A percentile compares a stretch with the other conserved stretches of the same genome.
These are phyloP conservation scores for Pyrocephalus nanus DNA, from an alignment of 2,797 vertebrate species.

Conservation along the genomic window DNA sequence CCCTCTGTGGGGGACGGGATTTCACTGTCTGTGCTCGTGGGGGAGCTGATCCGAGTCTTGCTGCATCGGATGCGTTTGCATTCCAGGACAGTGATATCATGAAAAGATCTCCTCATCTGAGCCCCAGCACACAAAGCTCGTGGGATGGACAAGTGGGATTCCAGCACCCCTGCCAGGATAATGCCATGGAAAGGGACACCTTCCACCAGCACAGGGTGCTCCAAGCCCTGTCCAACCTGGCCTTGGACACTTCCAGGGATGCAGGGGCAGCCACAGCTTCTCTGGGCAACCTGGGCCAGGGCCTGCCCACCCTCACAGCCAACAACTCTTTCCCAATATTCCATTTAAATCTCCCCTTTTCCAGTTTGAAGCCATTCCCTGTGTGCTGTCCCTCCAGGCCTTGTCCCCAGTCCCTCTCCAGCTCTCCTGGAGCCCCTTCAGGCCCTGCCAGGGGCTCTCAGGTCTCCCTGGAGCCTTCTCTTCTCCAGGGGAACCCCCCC, in stretches of 20 bases:
- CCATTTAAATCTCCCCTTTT: neutral
- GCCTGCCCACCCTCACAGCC: neutral
- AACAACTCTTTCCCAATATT: neutral
- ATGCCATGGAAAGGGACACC: neutral
- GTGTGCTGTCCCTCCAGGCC: neutral
- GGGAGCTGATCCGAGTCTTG: neutral
- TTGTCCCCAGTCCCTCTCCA: neutral
- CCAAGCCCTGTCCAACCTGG: neutral
- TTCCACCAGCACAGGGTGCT: accelerated
- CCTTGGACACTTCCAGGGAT: neutral
- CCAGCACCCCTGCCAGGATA: neutral
- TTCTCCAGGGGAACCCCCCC: neutral
- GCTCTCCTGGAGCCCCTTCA: neutral
- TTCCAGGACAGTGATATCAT: neutral
- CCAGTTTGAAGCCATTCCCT: neutral
- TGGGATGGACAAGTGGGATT: neutral
- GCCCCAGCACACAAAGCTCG: neutral
- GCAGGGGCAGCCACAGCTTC: neutral
- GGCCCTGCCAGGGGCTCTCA: neutral
- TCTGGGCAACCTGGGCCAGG: neutral
- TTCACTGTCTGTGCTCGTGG: neutral
- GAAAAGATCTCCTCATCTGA: neutral
- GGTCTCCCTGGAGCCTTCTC: neutral
- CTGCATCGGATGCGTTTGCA: neutral
- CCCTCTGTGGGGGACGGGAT: neutral